Evolutionary conservation across 2,797 vertebrate species (phyloP), one percentile per base, ranked within the genome.

Genomic region (Falco concolor): DNA sequence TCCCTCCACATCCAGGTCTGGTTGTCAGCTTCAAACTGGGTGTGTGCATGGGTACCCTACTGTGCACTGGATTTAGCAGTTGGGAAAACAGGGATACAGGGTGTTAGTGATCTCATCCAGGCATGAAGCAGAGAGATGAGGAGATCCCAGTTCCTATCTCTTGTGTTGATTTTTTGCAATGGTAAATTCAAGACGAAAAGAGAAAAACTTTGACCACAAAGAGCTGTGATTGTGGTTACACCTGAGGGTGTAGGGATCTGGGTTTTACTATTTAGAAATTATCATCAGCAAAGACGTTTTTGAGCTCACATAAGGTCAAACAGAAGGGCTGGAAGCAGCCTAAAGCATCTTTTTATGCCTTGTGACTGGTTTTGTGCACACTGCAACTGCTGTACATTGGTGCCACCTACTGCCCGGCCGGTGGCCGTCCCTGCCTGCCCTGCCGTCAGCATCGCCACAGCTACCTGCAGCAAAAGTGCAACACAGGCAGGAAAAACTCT

Each of bases 351-450:
- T 32, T 30, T 54, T 47, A 12, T 15, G 8, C 24, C 40, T 45
- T 30, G 8, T 53, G n/a, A 11, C 28, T 34, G 34, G 25, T 69
- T 76, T 60, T 61, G 23, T 8, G 2, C 32, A 13, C 13, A 3
- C 69, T 44, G 49, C 74, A 95, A 97, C 38, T 88, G 88, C 75
- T 96, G 84, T 97, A 74, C 83, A 24, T 74, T 92, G 92, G 90
- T 96, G 96, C 97, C 97, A 97, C 79, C 97, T 97, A 90, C 92
- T 97, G 97, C 82, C 73, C 70, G 64, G 21, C 78, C 67, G 63
- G 69, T 10, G 50, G 13, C 47, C 81, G 56, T 84, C 79, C 47
- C 36, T 85, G 69, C 36, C 36, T 8, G 5, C 23, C 13, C 54
- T 23, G 69, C 77, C 21, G 8, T 16, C 28, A 32, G 7, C 1